Percentiles rank a stretch among this genome's conserved stretches.
Conservation (phyloP, 2,113 vertebrate genomes). For the Myanophis thanlyinensis region DNA sequence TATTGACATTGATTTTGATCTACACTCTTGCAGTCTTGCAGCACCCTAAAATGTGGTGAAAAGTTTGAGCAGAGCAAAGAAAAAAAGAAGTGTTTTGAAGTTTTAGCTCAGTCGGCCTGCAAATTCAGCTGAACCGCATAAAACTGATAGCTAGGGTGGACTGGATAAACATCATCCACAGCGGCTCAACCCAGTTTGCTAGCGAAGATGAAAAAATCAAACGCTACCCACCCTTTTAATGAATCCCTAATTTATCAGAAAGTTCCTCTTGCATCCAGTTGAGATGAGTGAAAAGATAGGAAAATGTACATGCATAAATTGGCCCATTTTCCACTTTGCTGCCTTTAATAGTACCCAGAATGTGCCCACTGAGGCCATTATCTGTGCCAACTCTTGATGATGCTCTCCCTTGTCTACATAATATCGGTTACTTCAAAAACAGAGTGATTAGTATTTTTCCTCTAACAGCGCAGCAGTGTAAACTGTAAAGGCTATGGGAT, state of each 20-base stretch:
- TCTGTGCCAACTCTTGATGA: not conserved
- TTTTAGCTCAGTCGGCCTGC: not conserved
- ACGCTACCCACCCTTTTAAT: not conserved
- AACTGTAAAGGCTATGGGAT: slow-evolving; percentile 28
- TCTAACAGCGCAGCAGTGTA: slow-evolving; percentile 26
- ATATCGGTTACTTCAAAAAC: rapidly evolving
- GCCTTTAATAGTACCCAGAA: not conserved
- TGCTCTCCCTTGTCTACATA: not conserved
- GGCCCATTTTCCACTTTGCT: not conserved
- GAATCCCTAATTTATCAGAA: not conserved
- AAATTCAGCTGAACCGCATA: not conserved
- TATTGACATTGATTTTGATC: not conserved
- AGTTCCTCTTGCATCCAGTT: not conserved
- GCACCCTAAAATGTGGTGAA: not conserved
- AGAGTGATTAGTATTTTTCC: not conserved
- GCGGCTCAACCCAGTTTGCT: not conserved
- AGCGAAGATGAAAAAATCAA: not conserved
- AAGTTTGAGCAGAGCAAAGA: not conserved
- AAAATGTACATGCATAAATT: not conserved
- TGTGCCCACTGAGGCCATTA: not conserved
- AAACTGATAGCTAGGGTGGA: not conserved
- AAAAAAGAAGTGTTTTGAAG: not conserved
- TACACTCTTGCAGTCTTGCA: slow-evolving; percentile 12
- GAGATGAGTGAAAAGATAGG: not conserved
- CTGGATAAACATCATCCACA: not conserved